These are phyloP conservation scores for Actinia tenebrosa DNA, from an alignment of 64 coral and sea anemone species.

Conservation along the genomic window DNA sequence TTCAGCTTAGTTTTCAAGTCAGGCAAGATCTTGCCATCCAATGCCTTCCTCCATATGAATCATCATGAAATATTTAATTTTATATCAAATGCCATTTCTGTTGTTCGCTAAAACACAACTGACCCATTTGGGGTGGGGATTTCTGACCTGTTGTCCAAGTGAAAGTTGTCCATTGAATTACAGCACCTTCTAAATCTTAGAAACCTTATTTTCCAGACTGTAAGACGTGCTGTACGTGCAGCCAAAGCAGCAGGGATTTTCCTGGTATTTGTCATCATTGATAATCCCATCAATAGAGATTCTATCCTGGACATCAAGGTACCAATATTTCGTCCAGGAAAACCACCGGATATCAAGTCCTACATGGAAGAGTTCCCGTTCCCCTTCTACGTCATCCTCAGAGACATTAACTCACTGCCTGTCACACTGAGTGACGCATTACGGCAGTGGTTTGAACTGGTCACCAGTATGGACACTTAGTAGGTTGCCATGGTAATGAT, in stretches of 20 bases:
- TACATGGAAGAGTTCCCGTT: conserved; percentile 96
- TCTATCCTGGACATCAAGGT: conserved; percentile 93
- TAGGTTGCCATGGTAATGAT: neutral
- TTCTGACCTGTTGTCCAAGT: too few species aligned
- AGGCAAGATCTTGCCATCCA: too few species aligned
- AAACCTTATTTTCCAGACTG: conserved; percentile 54
- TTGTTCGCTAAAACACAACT: too few species aligned
- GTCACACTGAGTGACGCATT: conserved; percentile 82
- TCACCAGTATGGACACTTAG: conserved; percentile 50
- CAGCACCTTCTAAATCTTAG: neutral
- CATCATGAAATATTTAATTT: too few species aligned
- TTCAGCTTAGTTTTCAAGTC: too few species aligned
- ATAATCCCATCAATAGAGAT: conserved; percentile 90
- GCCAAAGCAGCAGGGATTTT: conserved; percentile 79
- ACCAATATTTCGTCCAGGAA: conserved; percentile 76
- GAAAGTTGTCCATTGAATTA: neutral
- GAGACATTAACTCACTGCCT: conserved; percentile 84
- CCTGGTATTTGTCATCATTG: conserved; percentile 93
- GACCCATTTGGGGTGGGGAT: too few species aligned
- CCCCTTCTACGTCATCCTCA: conserved; percentile 80
- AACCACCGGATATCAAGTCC: conserved; percentile 80
- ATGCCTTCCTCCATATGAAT: too few species aligned
- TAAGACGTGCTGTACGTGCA: conserved; percentile 61
- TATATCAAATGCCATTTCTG: too few species aligned
- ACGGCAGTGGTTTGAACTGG: conserved; percentile 98